These are phyloP conservation scores for Catagonus wagneri DNA, from an alignment of 2,113 vertebrate species.

Conservation along the genomic window DNA sequence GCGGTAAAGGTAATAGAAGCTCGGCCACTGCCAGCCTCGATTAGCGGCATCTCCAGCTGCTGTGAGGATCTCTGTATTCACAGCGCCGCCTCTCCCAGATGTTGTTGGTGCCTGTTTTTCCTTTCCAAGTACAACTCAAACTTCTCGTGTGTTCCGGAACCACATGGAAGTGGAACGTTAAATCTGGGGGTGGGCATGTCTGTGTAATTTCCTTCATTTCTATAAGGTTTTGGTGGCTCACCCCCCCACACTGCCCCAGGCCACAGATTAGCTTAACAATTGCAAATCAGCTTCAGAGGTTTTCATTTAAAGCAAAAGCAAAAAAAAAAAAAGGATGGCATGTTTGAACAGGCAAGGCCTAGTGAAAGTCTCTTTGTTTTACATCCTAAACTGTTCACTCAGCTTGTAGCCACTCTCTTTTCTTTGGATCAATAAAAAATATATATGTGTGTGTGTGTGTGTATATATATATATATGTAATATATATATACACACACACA, in stretches of 20 bases:
- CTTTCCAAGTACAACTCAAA: slow-evolving; percentile 80
- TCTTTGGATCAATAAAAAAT: neutral
- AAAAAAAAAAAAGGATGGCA: slow-evolving; percentile 1
- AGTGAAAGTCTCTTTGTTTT: slow-evolving; percentile 65
- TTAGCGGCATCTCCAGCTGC: slow-evolving; percentile 57
- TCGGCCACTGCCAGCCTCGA: slow-evolving; percentile 63
- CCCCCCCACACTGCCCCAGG: slow-evolving; percentile 70
- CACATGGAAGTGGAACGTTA: slow-evolving; percentile 84
- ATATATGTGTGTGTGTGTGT: neutral
- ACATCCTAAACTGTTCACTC: slow-evolving; percentile 31
- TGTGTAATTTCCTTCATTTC: slow-evolving; percentile 86
- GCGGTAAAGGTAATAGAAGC: slow-evolving; percentile 16
- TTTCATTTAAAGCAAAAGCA: slow-evolving; percentile 49
- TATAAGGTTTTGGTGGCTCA: slow-evolving; percentile 70
- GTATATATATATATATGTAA: no score
- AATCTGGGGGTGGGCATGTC: slow-evolving; percentile 87
- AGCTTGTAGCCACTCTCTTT: neutral
- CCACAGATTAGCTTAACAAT: slow-evolving; percentile 85
- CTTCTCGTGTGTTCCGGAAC: slow-evolving; percentile 84
- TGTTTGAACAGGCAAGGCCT: slow-evolving; percentile 72
- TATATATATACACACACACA: rapidly evolving
- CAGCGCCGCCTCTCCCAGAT: slow-evolving; percentile 78
- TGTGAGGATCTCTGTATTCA: slow-evolving; percentile 70
- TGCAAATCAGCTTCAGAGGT: slow-evolving; percentile 82
- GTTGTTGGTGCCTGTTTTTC: slow-evolving; percentile 65